Evolutionary conservation across 2,888 invertebrate genomes (phyloP), one percentile per base, ranked within the genome.

Genomic region (Aporophyla lueneburgensis): DNA sequence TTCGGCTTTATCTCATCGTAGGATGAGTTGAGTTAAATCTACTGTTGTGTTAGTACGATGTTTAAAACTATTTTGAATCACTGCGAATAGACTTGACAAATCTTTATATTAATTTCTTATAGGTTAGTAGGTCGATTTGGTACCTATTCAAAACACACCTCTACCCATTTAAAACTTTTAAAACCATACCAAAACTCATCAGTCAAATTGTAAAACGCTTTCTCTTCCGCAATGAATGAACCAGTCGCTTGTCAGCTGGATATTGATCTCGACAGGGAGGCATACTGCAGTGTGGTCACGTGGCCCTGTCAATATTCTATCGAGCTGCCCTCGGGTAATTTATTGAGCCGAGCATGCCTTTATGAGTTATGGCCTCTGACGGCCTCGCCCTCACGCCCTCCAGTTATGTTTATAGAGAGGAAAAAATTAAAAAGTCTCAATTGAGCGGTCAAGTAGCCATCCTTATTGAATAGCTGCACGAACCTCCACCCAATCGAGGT

Each of bases 241-340:
- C 71, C 68, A 74, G 71, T 27, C 27, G 53, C 49, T 46, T 56
- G 63, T 74, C 51, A 62, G 59, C 27, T 27, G 58, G 71, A 79
- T 83, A 80, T 76, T 54, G 66, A 81, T 80, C 76, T 56, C 43
- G 62, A 4, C n/a, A 59, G 68, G 21, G 24, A 62, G 67, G 72
- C 65, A 63, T 69, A 71, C 63, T 66, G 80, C 72, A 86, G 83
- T 81, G 86, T 86, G 88, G 92, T 92, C 92, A 91, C 92, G 92
- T 90, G 80, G 77, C 76, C 80, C 88, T 86, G 89, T 90, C 91
- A 90, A 91, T 92, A 93, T 93, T 92, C 91, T 90, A 92, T 92
- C 90, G 90, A 81, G 84, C 85, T 83, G 84, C 87, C 88, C 89
- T 87, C 82, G 66, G 74, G 86, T 91, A 91, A 93, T 93, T 92